Base-by-base conservation (phyloP, 1,140 invertebrate genomes). In the Dryas iulia region DNA sequence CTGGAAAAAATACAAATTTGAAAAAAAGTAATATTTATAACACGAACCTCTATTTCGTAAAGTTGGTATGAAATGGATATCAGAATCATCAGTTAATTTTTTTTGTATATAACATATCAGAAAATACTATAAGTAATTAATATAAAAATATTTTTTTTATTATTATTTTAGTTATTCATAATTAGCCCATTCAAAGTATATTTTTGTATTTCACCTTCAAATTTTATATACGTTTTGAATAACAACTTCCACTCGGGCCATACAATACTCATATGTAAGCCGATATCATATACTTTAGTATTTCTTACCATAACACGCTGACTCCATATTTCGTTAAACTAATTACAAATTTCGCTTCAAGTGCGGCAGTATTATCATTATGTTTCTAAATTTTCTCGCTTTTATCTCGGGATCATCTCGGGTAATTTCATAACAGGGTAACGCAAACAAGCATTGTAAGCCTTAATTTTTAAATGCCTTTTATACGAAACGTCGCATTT, bases 371-470 rank as follows among this genome's bases (percentile, higher is more conserved):
- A 58, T 69, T 69, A 62, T 62, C 59, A 69, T 69, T 62, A 62
- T 23, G 33, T 21, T 35, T 33, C 59, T 63, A 69, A 69, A 52
- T 60, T 47, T 30, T 52, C 59, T 62, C 35, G 66, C 66, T 62
- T 69, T 69, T 62, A 69, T 69, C 66, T 56, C 66, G 59, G 39
- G 59, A 62, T 69, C 54, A 69, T 69, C 66, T 69, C 66, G 59
- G 53, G 59, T 69, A 69, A 69, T 69, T 69, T 69, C 66, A 56
- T 69, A 69, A 47, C 59, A 62, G 59, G 53, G 59, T 57, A 61
- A 61, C 59, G 66, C 59, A 56, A 60, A 67, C 61, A 61, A 54
- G 52, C 58, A 23, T 54, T 61, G 58, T 61, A 26, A 47, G 54
- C 53, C 53, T 58, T 69, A 62, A 69, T 69, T 69, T 69, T 69